Evolutionary conservation across 2,113 vertebrate species (phyloP).

Genomic region (Boleophthalmus pectinirostris): DNA sequence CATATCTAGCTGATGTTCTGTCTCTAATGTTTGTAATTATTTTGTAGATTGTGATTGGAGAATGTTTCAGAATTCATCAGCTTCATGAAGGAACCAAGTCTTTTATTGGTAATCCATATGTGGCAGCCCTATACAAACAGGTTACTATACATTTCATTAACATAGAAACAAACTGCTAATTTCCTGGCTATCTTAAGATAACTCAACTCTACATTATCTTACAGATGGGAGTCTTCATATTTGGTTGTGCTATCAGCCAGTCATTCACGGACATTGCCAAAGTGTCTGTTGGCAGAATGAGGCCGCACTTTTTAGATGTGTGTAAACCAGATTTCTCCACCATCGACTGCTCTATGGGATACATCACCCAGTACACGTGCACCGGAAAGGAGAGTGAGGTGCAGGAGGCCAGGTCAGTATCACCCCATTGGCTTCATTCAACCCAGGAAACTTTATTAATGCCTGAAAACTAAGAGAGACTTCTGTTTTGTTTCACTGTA

Average conservation of each 20-base stretch:
- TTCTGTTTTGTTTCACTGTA: slow-evolving; percentile 52
- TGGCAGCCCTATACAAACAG: slow-evolving; percentile 94
- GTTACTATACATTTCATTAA: slow-evolving; percentile 68
- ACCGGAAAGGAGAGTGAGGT: slow-evolving; percentile 80
- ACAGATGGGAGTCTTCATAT: slow-evolving; percentile 93
- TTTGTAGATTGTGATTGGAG: slow-evolving; percentile 90
- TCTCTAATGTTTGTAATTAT: background rate
- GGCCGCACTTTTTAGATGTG: slow-evolving; percentile 91
- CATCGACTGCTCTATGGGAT: slow-evolving; percentile 89
- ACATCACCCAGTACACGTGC: slow-evolving; percentile 90
- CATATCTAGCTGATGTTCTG: background rate
- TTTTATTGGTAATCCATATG: slow-evolving; percentile 91
- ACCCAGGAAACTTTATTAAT: background rate
- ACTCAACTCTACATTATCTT: background rate
- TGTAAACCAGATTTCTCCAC: slow-evolving; percentile 84
- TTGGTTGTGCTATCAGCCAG: slow-evolving; percentile 95
- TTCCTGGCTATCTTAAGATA: background rate
- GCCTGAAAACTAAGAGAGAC: background rate
- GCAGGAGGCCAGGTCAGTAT: slow-evolving; percentile 90
- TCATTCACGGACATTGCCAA: slow-evolving; percentile 99
- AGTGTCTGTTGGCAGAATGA: slow-evolving; percentile 95
- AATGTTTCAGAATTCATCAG: slow-evolving; percentile 93
- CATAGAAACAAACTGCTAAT: background rate
- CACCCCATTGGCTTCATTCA: background rate
- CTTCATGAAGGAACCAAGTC: slow-evolving; percentile 90